phyloP scores from a whole-genome alignment of 1,140 invertebrate species.

The Papilio polytes region DNA sequence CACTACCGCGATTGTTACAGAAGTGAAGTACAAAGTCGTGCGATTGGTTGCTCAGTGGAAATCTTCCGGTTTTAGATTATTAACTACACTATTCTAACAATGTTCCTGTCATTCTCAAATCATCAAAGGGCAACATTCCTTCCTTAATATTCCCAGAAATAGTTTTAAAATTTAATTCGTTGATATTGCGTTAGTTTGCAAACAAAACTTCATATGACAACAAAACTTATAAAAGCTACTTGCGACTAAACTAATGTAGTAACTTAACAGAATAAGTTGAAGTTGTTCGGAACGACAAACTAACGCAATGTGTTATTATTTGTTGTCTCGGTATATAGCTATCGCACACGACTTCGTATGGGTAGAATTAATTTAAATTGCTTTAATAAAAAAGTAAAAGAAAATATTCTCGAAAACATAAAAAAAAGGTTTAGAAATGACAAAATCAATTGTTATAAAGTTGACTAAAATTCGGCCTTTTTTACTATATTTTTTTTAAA shows the following conservation, averaged over 20 bases:
- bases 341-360: not conserved
- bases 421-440: too few relatives aligned
- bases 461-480: too few relatives aligned
- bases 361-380: not conserved
- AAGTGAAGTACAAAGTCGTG: too few relatives aligned
- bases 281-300: not conserved
- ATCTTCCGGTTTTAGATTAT: too few relatives aligned
- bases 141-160: not conserved
- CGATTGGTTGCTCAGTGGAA: too few relatives aligned
- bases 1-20: too few relatives aligned
- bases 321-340: not conserved
- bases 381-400: too few relatives aligned
- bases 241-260: not conserved
- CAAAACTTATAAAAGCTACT: conserved; percentile 21
- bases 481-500: too few relatives aligned
- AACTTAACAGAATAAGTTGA: not conserved
- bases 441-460: too few relatives aligned
- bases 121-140: not conserved
- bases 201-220: not conserved
- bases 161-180: conserved; percentile 24
- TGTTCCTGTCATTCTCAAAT: not conserved
- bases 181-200: conserved; percentile 11
- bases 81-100: too few relatives aligned
- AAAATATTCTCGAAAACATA: too few relatives aligned
- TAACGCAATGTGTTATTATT: conserved; percentile 10